A percentile compares a stretch with the other conserved stretches of the same genome.
phyloP scores from a whole-genome alignment of 2,797 vertebrate genomes.

The Pempheris klunzingeri region DNA sequence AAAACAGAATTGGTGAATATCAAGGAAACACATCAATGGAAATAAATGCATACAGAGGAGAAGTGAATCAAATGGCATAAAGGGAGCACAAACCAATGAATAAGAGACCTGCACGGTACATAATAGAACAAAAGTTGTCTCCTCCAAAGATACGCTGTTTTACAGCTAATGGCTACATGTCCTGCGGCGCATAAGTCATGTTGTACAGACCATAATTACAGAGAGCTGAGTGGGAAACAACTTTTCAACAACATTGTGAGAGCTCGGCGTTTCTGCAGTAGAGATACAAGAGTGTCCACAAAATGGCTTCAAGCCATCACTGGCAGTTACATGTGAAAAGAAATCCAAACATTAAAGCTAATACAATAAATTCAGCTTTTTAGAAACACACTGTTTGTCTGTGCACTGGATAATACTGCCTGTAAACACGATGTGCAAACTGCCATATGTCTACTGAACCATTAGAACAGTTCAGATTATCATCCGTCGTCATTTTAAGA shows the following conservation, averaged over 20 bases:
- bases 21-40: background rate
- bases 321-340: too few species aligned
- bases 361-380: too few species aligned
- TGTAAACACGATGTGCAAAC: too few species aligned
- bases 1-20: constrained; percentile 9
- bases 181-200: background rate
- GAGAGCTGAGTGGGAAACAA: constrained; percentile 1
- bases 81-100: background rate
- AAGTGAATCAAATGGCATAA: background rate
- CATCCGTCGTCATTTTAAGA: too few species aligned
- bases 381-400: too few species aligned
- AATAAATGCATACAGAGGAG: background rate
- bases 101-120: background rate
- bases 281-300: background rate
- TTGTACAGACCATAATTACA: constrained; percentile 1
- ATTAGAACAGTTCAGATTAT: too few species aligned
- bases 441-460: too few species aligned
- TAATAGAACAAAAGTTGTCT: background rate
- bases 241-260: background rate
- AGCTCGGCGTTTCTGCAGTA: background rate
- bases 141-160: background rate
- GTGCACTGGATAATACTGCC: too few species aligned
- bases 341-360: too few species aligned
- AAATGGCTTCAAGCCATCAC: too few species aligned
- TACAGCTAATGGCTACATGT: background rate